These are phyloP conservation scores for Sinohyriopsis cumingii DNA, from an alignment of 2,888 invertebrate genomes.

Conservation along the genomic window DNA sequence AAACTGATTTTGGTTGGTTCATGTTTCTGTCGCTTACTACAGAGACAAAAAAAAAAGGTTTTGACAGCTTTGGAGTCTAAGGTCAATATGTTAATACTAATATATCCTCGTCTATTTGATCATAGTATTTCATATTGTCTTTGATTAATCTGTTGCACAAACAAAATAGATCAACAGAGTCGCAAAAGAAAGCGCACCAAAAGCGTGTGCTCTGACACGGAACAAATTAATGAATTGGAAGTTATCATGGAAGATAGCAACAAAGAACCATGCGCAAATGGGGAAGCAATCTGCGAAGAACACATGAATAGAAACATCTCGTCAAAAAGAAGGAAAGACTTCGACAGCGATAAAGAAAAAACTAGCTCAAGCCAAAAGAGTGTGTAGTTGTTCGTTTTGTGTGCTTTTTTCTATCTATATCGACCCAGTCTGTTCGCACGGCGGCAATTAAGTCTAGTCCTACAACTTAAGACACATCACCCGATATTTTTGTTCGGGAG, in stretches of 20 bases:
- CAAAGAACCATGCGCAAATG: conserved; percentile 5
- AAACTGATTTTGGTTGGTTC: conserved; percentile 16
- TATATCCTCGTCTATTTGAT: too few relatives aligned
- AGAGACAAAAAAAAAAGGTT: too few relatives aligned
- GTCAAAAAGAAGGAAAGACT: conserved; percentile 38
- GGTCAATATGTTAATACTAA: too few relatives aligned
- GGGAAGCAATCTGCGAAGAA: conserved; percentile 22
- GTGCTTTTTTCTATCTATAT: too few relatives aligned
- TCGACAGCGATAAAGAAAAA: conserved; percentile 34
- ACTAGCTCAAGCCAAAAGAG: conserved; percentile 1
- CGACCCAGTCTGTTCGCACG: too few relatives aligned
- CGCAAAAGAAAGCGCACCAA: conserved; percentile 61
- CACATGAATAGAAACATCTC: conserved; percentile 15
- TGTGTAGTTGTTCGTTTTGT: background rate
- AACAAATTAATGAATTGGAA: conserved; percentile 7
- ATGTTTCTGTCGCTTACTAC: background rate
- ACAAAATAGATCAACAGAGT: conserved; percentile 54
- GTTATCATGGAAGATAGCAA: conserved; percentile 23
- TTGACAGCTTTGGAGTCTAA: too few relatives aligned
- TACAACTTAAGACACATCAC: too few relatives aligned
- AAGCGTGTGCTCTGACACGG: conserved; percentile 45
- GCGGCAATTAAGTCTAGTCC: too few relatives aligned
- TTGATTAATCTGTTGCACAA: too few relatives aligned
- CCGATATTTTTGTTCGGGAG: too few relatives aligned
- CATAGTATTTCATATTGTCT: too few relatives aligned